Evolutionary conservation across 2,113 vertebrate species (phyloP).

Genomic region (Elephas maximus): DNA sequence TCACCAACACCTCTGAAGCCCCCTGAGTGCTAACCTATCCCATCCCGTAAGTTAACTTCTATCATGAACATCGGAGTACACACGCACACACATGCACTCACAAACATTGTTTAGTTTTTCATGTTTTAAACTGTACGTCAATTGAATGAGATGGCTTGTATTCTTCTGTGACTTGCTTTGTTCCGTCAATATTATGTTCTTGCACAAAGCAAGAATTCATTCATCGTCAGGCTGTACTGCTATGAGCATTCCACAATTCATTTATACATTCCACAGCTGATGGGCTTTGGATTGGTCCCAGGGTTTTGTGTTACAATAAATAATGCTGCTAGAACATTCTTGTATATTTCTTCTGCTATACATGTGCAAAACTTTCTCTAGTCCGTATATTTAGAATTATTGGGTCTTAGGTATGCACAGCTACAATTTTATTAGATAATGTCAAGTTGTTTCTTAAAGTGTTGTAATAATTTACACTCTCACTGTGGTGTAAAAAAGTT

Average conservation of each 20-base stretch:
- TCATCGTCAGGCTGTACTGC: constrained; percentile 24
- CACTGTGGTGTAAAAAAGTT: background rate
- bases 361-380: background rate
- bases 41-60: background rate
- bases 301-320: background rate
- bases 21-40: background rate
- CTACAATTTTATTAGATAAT: constrained; percentile 12
- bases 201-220: constrained; percentile 37
- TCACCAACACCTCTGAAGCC: background rate
- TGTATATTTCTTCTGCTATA: constrained; percentile 26
- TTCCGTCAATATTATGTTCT: constrained; percentile 2
- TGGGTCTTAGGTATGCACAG: background rate
- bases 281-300: constrained; percentile 51
- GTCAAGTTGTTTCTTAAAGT: background rate
- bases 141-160: background rate
- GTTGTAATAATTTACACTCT: constrained; percentile 17
- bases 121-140: constrained; percentile 43
- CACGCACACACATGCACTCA: background rate
- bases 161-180: constrained; percentile 27
- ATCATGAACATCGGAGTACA: background rate
- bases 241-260: constrained; percentile 8
- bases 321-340: constrained; percentile 26
- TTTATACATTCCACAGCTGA: constrained; percentile 28
- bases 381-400: background rate
- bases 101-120: background rate